Evolutionary conservation across 2,797 vertebrate species (phyloP), one percentile per base, ranked within the genome.

Genomic region (Amblyopsis hoosieri): DNA sequence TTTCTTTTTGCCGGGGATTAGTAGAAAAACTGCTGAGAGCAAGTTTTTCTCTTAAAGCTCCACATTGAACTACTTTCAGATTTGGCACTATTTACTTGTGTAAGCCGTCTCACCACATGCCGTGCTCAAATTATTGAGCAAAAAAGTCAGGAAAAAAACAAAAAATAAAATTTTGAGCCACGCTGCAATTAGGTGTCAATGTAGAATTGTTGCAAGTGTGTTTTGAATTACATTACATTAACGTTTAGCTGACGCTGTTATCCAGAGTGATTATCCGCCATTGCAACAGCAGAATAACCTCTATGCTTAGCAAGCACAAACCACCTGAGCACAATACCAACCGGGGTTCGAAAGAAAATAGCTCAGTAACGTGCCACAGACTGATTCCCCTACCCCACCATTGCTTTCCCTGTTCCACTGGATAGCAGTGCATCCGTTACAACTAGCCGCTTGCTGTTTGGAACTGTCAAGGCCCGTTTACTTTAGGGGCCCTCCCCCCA

Each of bases 21-120:
- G 74, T 45, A 53, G 60, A 29, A 81, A 85, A 81, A 61, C 54
- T 15, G 74, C 80, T 82, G 82, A 88, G 42, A 11, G 51, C 50
- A 72, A 63, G 64, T 84, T 86, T 80, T 48, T n/a, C 47, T 13
- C 67, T 62, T 49, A 68, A 71, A 82, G 74, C 76, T 72, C 50
- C 6, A 54, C 37, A 1, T 72, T 45, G 62, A 72, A 62, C 81
- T 77, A 58, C 54, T 72, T 76, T 84, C 47, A 74, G 45, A 76
- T 76, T 62, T 63, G 60, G 54, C 65, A 70, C 60, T 56, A 33
- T 33, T 66, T 45, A n/a, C 42, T 62, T 57, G 37, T 33, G 54
- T 59, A 52, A 58, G 46, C 37, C 29, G 11, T 60, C 61, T 53
- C 12, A 45, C 42, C 17, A 17, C 55, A 47, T 1, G 31, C 48